These are phyloP conservation scores for Zaprionus vittiger DNA, from an alignment of 1,140 invertebrate genomes.

Conservation along the genomic window DNA sequence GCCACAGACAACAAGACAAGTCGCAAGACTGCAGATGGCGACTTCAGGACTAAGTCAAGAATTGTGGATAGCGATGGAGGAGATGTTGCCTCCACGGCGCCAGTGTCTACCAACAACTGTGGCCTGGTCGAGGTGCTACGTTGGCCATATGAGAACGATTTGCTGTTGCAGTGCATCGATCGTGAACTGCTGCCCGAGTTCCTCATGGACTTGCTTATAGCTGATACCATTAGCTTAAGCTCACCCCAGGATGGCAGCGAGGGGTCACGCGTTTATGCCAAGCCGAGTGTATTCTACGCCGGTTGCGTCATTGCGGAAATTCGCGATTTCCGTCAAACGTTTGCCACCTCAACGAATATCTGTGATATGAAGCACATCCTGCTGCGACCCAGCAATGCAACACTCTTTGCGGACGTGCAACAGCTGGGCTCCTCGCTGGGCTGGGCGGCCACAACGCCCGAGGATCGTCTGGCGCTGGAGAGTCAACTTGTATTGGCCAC, in stretches of 20 bases:
- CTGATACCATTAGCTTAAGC: slow-evolving; percentile 86
- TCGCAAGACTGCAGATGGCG: slow-evolving; percentile 42
- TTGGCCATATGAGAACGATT: slow-evolving; percentile 92
- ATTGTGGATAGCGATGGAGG: slow-evolving; percentile 28
- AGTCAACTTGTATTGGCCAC: slow-evolving; percentile 93
- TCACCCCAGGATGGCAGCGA: slow-evolving; percentile 67
- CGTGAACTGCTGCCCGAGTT: slow-evolving; percentile 94
- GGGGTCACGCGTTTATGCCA: slow-evolving; percentile 69
- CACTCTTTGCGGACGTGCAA: slow-evolving; percentile 85
- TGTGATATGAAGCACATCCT: slow-evolving; percentile 94
- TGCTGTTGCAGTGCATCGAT: slow-evolving; percentile 91
- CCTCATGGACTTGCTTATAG: slow-evolving; percentile 92
- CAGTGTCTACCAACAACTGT: slow-evolving; percentile 85
- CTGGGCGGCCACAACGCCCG: slow-evolving; percentile 85
- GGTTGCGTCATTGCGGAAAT: slow-evolving; percentile 97
- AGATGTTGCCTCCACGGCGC: slow-evolving; percentile 8
- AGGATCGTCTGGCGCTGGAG: slow-evolving; percentile 92
- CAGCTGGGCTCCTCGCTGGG: slow-evolving; percentile 66
- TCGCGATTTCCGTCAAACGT: slow-evolving; percentile 93
- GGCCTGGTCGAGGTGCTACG: slow-evolving; percentile 89
- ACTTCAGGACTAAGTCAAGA: slow-evolving; percentile 40
- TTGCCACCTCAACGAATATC: slow-evolving; percentile 87
- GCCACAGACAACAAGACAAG: slow-evolving; percentile 43
- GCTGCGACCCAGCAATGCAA: slow-evolving; percentile 94
- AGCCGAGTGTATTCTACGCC: slow-evolving; percentile 93